Percentiles rank a stretch among this genome's conserved stretches.
phyloP scores from a whole-genome alignment of 1,140 invertebrate species.

The Temnothorax nylanderi region DNA sequence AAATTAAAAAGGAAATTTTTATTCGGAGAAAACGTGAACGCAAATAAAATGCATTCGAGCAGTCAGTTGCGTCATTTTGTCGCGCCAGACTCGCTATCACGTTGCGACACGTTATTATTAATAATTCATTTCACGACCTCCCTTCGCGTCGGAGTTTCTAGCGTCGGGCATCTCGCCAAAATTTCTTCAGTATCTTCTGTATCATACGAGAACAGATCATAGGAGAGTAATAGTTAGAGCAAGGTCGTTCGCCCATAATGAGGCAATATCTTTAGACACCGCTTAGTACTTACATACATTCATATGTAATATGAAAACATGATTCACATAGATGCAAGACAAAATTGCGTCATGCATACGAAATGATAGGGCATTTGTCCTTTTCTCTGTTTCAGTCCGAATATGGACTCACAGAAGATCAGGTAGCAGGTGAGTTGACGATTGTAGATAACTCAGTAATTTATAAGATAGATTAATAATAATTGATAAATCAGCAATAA shows the following conservation, averaged over 20 bases:
- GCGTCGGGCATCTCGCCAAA: slow-evolving; percentile 71
- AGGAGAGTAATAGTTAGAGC: slow-evolving; percentile 13
- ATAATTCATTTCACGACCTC: slow-evolving; percentile 75
- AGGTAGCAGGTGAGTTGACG: slow-evolving; percentile 90
- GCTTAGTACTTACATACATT: background rate
- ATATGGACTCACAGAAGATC: slow-evolving; percentile 94
- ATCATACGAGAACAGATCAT: slow-evolving; percentile 13
- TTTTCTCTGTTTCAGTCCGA: slow-evolving; percentile 89
- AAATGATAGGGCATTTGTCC: slow-evolving; percentile 5
- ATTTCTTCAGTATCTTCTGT: slow-evolving; percentile 51
- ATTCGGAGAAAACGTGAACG: background rate
- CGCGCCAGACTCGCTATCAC: slow-evolving; percentile 15
- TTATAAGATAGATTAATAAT: background rate
- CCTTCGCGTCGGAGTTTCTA: slow-evolving; percentile 62
- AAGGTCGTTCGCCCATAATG: slow-evolving; percentile 16
- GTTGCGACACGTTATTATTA: slow-evolving; percentile 73
- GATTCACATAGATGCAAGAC: background rate
- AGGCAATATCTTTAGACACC: background rate
- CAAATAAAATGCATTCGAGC: background rate
- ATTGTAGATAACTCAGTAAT: background rate
- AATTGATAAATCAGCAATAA: background rate
- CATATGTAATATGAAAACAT: background rate
- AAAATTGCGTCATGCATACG: background rate
- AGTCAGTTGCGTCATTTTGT: background rate
- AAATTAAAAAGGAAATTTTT: background rate